Evolutionary conservation across 2,888 invertebrate species (phyloP).

Genomic region (Lepeophtheirus nordmannii): DNA sequence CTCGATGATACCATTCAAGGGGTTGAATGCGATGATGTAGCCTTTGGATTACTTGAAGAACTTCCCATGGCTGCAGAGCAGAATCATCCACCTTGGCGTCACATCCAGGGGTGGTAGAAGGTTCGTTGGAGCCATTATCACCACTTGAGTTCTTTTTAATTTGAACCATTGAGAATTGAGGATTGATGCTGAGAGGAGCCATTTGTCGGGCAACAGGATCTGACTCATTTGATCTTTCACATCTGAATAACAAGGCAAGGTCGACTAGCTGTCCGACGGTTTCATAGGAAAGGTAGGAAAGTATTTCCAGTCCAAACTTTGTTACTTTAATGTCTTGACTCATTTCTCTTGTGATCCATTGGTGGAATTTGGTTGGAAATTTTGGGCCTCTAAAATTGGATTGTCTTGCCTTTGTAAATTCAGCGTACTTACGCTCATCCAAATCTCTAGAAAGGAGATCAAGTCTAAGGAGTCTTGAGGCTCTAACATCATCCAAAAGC

Average conservation of each 20-base stretch:
- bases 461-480: background rate
- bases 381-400: slow-evolving; percentile 9
- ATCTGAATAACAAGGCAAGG: slow-evolving; percentile 3
- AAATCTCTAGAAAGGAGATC: slow-evolving; percentile 9
- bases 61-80: background rate
- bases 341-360: slow-evolving; percentile 9
- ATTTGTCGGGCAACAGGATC: slow-evolving; percentile 1
- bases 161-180: slow-evolving; percentile 18
- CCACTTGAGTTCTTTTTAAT: background rate
- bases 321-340: background rate
- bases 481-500: background rate
- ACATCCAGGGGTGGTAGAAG: background rate
- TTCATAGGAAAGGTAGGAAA: slow-evolving; percentile 10
- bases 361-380: background rate
- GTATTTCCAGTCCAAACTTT: slow-evolving; percentile 3
- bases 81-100: background rate
- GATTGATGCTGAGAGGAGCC: background rate
- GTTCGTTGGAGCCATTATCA: background rate
- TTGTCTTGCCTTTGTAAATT: slow-evolving; percentile 15
- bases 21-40: background rate
- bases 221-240: background rate
- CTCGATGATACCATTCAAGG: background rate
- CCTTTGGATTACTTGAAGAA: background rate
- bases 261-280: slow-evolving; percentile 10
- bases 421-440: slow-evolving; percentile 18